Evolutionary conservation across 37 sponge, comb jelly and placozoan species (phyloP).

Genomic region (Spongilla lacustris): DNA sequence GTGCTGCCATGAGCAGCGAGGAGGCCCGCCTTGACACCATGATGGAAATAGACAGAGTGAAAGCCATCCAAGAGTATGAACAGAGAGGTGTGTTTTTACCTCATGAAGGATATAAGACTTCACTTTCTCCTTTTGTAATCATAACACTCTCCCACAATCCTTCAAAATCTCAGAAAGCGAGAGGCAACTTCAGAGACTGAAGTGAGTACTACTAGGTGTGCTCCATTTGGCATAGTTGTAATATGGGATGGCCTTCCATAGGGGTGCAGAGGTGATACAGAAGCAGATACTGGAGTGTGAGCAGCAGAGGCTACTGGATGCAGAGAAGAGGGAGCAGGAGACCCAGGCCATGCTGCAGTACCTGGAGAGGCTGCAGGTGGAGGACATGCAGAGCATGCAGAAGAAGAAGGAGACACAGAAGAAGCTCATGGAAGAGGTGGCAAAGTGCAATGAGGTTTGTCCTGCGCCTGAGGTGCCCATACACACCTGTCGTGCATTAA

Average conservation of each 20-base stretch:
- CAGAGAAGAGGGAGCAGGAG: slow-evolving; percentile 97
- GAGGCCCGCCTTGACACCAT: slow-evolving; percentile 89
- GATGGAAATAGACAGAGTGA: slow-evolving; percentile 94
- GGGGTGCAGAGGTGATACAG: slow-evolving; percentile 89
- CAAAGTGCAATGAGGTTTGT: slow-evolving; percentile 74
- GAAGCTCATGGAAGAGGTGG: slow-evolving; percentile 92
- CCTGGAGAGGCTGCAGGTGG: slow-evolving; percentile 80
- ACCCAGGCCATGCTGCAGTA: slow-evolving; percentile 86
- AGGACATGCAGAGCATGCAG: slow-evolving; percentile 86
- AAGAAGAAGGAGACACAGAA: slow-evolving; percentile 86
- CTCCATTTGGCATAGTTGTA: neutral
- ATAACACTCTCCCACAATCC: neutral
- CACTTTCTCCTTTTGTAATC: neutral
- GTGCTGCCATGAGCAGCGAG: slow-evolving; percentile 73
- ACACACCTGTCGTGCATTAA: neutral
- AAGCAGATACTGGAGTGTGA: slow-evolving; percentile 89
- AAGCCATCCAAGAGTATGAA: slow-evolving; percentile 83
- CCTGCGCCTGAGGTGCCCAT: neutral
- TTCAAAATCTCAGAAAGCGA: slow-evolving; percentile 11
- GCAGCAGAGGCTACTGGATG: slow-evolving; percentile 88
- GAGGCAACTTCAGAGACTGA: slow-evolving; percentile 61
- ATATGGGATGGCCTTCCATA: neutral
- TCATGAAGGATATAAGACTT: neutral
- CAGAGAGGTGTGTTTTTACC: slow-evolving; percentile 36
- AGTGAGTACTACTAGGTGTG: slow-evolving; percentile 26